Evolutionary conservation across 2,888 invertebrate species (phyloP).

Genomic region (Bruchidius siliquastri): DNA sequence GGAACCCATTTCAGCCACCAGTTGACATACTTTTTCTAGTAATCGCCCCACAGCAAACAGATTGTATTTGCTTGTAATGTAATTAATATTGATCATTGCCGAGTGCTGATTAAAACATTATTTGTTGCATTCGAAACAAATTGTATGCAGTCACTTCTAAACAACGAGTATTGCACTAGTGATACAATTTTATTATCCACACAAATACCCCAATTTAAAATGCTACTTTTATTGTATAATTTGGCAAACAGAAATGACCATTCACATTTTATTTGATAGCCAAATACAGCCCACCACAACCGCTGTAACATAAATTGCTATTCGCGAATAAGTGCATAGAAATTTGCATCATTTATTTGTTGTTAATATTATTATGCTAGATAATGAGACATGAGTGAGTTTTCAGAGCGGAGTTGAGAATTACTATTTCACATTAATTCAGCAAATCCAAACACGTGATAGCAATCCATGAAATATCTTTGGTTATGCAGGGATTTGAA

Average conservation of each 20-base stretch:
- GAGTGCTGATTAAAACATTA: background rate
- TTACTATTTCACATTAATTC: no score
- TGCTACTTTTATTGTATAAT: background rate
- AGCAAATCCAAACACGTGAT: no score
- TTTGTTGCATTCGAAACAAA: background rate
- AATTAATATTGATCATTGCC: background rate
- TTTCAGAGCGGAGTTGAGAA: no score
- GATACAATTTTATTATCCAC: background rate
- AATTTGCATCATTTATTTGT: background rate
- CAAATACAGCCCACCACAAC: background rate
- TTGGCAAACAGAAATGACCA: background rate
- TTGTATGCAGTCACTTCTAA: background rate
- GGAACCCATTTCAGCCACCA: no score
- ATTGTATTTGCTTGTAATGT: background rate
- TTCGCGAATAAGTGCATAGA: background rate
- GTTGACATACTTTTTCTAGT: no score
- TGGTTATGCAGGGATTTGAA: no score
- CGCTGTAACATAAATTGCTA: background rate
- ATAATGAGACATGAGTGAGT: no score
- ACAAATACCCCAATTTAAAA: background rate
- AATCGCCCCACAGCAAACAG: no score
- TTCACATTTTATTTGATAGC: background rate
- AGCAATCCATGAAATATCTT: no score
- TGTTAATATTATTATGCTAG: background rate
- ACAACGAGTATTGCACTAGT: background rate